phyloP scores from a whole-genome alignment of 2,113 vertebrate species.

The Cottus gobio region DNA sequence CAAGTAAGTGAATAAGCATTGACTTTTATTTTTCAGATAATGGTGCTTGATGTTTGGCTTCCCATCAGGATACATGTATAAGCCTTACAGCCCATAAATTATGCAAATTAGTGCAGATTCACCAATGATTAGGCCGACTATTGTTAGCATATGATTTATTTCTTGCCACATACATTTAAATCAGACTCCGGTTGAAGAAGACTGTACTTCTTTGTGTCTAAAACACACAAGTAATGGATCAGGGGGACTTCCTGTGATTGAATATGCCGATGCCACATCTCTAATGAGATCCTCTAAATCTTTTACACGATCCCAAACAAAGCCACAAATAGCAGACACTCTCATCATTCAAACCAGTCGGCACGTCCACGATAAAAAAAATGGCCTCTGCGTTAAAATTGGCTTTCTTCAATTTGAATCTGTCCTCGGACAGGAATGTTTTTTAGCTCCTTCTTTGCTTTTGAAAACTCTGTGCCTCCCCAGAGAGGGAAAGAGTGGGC shows the following conservation, averaged over 20 bases:
- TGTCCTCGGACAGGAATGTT: conserved; percentile 51
- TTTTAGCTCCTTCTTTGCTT: conserved; percentile 54
- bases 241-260: conserved; percentile 17
- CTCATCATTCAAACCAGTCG: not conserved
- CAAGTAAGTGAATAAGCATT: not conserved
- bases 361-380: conserved; percentile 15
- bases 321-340: not conserved
- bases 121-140: not conserved
- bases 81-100: not conserved
- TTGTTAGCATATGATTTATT: not conserved
- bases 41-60: not conserved
- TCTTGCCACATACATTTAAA: not conserved
- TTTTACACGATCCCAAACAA: conserved; percentile 7
- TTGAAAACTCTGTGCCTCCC: conserved; percentile 62
- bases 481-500: conserved; percentile 62
- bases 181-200: not conserved
- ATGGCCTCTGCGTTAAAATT: conserved; percentile 13
- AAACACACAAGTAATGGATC: not conserved
- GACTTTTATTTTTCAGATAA: not conserved
- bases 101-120: not conserved
- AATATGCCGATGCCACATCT: not conserved
- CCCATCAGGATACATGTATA: not conserved
- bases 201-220: not conserved
- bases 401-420: conserved; percentile 31
- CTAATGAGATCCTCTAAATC: conserved; percentile 17